Conservation (phyloP, 2,797 vertebrate genomes). For the Ibycter americanus region DNA sequence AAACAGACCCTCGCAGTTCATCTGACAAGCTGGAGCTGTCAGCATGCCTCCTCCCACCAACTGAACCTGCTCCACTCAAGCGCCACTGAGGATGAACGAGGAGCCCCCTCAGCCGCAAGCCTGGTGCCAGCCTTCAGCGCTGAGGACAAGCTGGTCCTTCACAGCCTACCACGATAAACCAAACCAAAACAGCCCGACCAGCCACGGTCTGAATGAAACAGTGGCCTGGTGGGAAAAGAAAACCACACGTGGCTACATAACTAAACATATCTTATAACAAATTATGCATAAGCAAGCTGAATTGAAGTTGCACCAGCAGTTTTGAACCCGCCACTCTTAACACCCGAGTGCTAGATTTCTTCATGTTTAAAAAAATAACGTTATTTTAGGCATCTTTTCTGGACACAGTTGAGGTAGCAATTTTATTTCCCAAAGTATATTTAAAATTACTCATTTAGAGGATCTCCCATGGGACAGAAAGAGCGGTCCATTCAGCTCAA, state of each 20-base stretch:
- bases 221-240: background rate
- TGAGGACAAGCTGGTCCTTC: background rate
- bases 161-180: fast-evolving
- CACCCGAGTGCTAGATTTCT: background rate
- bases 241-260: background rate
- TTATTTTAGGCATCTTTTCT: background rate
- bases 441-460: background rate
- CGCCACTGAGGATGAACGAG: background rate
- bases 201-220: background rate
- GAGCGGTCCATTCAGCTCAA: background rate
- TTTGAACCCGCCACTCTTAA: background rate
- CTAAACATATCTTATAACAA: background rate
- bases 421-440: background rate
- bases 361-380: background rate
- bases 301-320: background rate
- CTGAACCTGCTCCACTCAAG: fast-evolving
- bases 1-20: background rate
- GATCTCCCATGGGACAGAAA: background rate
- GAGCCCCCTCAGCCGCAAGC: background rate
- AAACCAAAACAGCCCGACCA: background rate
- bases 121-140: fast-evolving
- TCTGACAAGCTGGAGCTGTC: background rate
- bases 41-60: background rate
- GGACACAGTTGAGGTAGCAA: background rate
- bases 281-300: fast-evolving